Conservation (phyloP, 1,140 invertebrate species). For the Dufourea novaeangliae region DNA sequence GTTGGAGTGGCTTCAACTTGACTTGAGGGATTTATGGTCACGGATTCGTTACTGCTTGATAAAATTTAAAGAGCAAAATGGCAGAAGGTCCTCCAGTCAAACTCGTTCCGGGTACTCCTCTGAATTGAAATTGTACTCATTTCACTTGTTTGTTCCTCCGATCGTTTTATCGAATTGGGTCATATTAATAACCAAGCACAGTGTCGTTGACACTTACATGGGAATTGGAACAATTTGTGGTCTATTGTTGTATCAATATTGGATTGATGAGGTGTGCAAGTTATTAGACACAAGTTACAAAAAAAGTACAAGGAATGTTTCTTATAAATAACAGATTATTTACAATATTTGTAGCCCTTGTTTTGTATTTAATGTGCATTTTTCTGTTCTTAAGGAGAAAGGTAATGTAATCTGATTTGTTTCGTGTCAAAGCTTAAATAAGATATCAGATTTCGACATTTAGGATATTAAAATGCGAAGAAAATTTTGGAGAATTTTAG, state of each 20-base stretch:
- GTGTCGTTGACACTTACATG: background rate
- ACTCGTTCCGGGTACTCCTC: background rate
- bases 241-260: background rate
- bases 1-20: slow-evolving; percentile 16
- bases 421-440: no score
- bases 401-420: no score
- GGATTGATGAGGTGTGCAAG: no score
- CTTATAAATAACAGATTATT: no score
- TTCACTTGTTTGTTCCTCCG: slow-evolving; percentile 1
- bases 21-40: slow-evolving; percentile 21
- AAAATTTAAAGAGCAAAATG: slow-evolving; percentile 1
- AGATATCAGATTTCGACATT: no score
- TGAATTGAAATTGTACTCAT: slow-evolving; percentile 28
- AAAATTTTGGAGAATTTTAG: no score
- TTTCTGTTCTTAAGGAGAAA: no score
- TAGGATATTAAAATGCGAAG: no score
- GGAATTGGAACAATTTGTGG: background rate
- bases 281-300: no score
- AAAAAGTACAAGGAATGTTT: no score
- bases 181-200: background rate
- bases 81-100: background rate
- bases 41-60: slow-evolving; percentile 24
- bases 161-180: slow-evolving; percentile 9
- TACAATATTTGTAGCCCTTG: no score
- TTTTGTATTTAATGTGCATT: no score